Evolutionary conservation across 1,140 invertebrate species (phyloP).

Genomic region (Andricus grossulariae): DNA sequence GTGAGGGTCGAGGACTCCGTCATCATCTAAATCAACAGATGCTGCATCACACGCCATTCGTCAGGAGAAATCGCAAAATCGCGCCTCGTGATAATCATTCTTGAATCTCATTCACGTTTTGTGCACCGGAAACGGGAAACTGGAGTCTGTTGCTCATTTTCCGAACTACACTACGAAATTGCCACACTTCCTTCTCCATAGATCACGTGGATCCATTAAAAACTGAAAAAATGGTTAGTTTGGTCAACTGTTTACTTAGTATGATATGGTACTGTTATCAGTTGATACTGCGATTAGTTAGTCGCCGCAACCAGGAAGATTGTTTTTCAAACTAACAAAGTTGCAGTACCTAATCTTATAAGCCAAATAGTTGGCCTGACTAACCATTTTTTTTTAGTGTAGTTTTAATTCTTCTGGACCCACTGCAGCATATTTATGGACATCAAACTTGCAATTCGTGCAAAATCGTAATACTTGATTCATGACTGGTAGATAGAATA

Average conservation of each 20-base stretch:
- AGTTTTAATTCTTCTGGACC: no score
- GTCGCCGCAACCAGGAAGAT: background rate
- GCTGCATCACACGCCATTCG: conserved; percentile 50
- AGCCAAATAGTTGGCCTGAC: no score
- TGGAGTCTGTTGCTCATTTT: background rate
- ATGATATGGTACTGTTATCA: no score
- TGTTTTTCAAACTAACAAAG: no score
- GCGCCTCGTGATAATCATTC: conserved; percentile 34
- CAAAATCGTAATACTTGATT: background rate
- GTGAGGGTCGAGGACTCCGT: conserved; percentile 68
- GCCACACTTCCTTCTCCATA: conserved; percentile 17
- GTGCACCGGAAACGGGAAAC: background rate
- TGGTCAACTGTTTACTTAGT: no score
- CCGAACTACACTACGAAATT: conserved; percentile 14
- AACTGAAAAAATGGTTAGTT: background rate
- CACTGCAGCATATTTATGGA: background rate
- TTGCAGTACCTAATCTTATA: no score
- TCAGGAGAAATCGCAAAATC: conserved; percentile 43
- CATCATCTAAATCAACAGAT: conserved; percentile 63
- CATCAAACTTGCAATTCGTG: background rate
- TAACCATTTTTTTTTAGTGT: no score
- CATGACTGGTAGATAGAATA: background rate
- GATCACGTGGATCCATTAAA: background rate
- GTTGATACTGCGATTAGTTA: no score
- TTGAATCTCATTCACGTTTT: background rate